phyloP scores from a whole-genome alignment of 2,888 invertebrate species.

The Eucera pruinosa region DNA sequence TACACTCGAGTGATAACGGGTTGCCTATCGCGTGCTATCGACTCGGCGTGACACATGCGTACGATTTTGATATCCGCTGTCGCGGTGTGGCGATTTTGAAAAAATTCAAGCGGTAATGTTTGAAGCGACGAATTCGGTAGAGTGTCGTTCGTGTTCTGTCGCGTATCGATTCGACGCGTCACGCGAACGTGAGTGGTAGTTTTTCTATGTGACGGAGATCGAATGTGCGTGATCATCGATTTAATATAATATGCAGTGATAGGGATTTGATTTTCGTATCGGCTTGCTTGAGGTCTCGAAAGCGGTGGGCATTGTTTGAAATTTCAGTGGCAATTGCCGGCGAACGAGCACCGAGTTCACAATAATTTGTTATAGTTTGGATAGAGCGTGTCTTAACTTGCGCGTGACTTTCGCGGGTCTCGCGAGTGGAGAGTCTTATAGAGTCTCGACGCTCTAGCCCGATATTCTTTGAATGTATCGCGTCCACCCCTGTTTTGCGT shows the following conservation, averaged over 20 bases:
- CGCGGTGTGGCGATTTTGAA: no score
- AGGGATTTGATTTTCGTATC: background rate
- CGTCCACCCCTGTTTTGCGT: background rate
- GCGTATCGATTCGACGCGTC: slow-evolving; percentile 20
- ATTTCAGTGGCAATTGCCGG: slow-evolving; percentile 24
- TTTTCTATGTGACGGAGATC: no score
- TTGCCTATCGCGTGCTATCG: no score
- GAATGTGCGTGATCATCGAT: background rate
- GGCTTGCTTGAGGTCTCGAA: background rate
- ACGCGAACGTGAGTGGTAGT: background rate
- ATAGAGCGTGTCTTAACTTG: background rate
- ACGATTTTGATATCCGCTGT: no score
- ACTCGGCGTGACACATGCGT: background rate
- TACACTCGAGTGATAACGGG: background rate
- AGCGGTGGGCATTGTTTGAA: background rate
- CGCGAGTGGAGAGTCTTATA: background rate
- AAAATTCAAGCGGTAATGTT: background rate
- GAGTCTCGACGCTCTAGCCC: slow-evolving; percentile 19
- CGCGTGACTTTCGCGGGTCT: slow-evolving; percentile 35
- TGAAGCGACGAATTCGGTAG: background rate
- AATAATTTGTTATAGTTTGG: background rate
- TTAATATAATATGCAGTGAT: no score
- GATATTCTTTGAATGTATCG: slow-evolving; percentile 3
- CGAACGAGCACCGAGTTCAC: background rate
- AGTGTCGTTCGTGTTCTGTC: background rate